Base-by-base conservation (phyloP, 2,797 vertebrate genomes). In the Characodon lateralis region DNA sequence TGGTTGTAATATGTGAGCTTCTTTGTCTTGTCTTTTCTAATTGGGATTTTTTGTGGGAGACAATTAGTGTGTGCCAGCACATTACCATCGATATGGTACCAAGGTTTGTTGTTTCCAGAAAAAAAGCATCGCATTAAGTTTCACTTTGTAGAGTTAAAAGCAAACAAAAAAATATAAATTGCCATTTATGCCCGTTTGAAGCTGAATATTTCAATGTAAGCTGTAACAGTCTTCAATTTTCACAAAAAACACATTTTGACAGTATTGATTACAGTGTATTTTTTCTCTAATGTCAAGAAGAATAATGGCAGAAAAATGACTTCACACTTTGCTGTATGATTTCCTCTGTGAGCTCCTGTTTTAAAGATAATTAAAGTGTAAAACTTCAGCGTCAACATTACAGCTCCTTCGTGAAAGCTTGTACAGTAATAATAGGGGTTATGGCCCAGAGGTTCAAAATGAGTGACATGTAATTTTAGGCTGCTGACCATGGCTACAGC, bases 391-490 rank as follows among this genome's bases (percentile, higher is more conserved):
- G 72, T 79, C 73, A 71, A 82, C 71, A 50, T 77, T 71, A 41
- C 73, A 78, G 72, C 77, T 78, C 77, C 69, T 80, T 55, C 56
- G 50, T 81, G 85, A 84, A 56, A 10, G 7, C 61, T 46, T 85
- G 81, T 80, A 55, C 79, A 82, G 77, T 85, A 87, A 86, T 90
- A 85, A 91, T 79, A 77, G 87, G 75, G 78, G 80, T 89, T 71
- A 50, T 7, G 79, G 79, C 82, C 84, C 71, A 48, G 72, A 82
- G 77, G 72, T 77, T 85, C 74, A 69, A 31, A 26, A 70, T 84
- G 84, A 83, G 78, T 75, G 84, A 75, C 79, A 59, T 76, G 72
- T 89, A 79, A 88, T 91, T 86, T 86, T 73, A 85, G 75, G 72
- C 81, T 73, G 85, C 78, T 87, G 84, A 85, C 85, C 69, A 16